Evolutionary conservation across 2,113 vertebrate species (phyloP).

Genomic region (Sterna hirundo): DNA sequence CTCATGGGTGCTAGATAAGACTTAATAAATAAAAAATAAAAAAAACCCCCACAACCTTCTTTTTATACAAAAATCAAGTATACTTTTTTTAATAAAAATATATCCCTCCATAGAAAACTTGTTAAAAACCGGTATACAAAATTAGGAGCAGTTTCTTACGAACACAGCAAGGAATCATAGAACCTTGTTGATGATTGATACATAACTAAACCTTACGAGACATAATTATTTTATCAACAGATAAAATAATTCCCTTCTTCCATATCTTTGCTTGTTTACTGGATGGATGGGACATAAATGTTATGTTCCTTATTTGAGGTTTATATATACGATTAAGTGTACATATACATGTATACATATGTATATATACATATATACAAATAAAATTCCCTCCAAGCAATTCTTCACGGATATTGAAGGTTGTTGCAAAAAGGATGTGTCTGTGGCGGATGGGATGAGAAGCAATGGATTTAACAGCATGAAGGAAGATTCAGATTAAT

Average conservation of each 20-base stretch:
- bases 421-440: neutral
- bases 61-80: neutral
- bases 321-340: neutral
- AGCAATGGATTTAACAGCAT: neutral
- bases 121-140: neutral
- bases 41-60: neutral
- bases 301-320: neutral
- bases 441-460: neutral
- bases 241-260: neutral
- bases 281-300: neutral
- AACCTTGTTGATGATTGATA: neutral
- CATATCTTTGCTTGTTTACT: neutral
- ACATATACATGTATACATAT: neutral
- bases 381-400: neutral
- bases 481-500: neutral
- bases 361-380: neutral
- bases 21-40: neutral
- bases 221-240: neutral
- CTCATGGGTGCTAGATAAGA: neutral
- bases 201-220: neutral
- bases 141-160: neutral
- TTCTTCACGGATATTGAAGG: neutral
- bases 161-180: neutral
- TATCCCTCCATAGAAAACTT: neutral
- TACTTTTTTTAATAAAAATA: neutral